Conservation (phyloP, 2,113 vertebrate genomes). For the Arothron firmamentum region DNA sequence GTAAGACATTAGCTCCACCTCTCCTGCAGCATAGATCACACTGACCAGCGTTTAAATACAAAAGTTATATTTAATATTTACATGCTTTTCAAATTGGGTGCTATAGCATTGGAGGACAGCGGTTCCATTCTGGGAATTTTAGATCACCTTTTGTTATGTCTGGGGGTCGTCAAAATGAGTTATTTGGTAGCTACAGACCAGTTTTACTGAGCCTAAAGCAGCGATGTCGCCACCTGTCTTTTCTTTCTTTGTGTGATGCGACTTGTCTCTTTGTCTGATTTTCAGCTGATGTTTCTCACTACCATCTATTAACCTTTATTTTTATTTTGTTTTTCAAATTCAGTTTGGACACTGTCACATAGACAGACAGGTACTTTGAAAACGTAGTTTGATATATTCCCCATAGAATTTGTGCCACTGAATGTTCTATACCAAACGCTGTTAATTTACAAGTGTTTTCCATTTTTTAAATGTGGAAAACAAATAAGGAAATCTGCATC, state of each 20-base stretch:
- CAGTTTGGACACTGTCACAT: conserved; percentile 77
- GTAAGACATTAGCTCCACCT: too few species aligned
- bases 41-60: too few species aligned
- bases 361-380: conserved; percentile 72
- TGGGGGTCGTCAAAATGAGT: too few species aligned
- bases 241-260: conserved; percentile 15
- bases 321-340: conserved; percentile 65
- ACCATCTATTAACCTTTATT: conserved; percentile 72
- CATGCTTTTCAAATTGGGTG: too few species aligned
- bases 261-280: conserved; percentile 37
- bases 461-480: conserved; percentile 1
- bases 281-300: conserved; percentile 53
- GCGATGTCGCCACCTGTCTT: conserved; percentile 3
- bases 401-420: conserved; percentile 40
- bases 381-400: conserved; percentile 57
- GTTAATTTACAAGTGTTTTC: conserved; percentile 70
- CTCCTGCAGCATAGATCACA: too few species aligned
- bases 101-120: too few species aligned
- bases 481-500: not conserved
- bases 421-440: conserved; percentile 77
- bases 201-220: not conserved
- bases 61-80: too few species aligned
- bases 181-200: not conserved
- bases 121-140: too few species aligned
- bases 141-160: too few species aligned